Evolutionary conservation across 1,140 invertebrate genomes (phyloP), one percentile per base, ranked within the genome.

Genomic region (Teleogryllus occipitalis): DNA sequence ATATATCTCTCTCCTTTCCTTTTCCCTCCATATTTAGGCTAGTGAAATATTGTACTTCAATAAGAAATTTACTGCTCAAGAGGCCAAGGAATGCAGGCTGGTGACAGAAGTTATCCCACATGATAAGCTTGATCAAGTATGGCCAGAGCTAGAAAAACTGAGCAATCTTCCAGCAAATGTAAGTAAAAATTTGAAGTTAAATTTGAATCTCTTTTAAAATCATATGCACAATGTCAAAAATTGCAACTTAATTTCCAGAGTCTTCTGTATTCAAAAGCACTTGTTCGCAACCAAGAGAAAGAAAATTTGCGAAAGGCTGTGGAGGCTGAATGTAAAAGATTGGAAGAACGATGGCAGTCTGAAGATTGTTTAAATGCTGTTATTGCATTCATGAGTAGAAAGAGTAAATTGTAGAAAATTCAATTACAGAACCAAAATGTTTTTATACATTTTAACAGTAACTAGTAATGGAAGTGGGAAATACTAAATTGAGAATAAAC

Each of bases 1-100:
- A 7, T 18, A 8, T 54, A 0, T 5, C n/a, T 21, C 4, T 75
- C 8, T 75, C 8, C 4, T 75, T 75, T 75, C 2, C 5, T n/a
- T 7, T 22, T n/a, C 2, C 74, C 7, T 75, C 21, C 74, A 22
- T 48, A 74, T 88, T 80, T 84, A 95, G 90, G 95, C 96, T 39
- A 89, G 88, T 80, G 94, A 97, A 86, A 87, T 97, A 86, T 86
- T 98, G 65, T 85, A 95, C 47, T 93, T 97, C 80, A 94, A 93
- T 81, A 88, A 93, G 80, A 96, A 93, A 87, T 88, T 98, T 80
- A 89, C 88, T 81, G 95, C 95, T 8, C 80, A 88, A 78, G 92
- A 96, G 87, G 96, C 96, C 4, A 85, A 89, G 21, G 85, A 91
- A 47, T 87, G 88, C 83, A 92, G 93, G 73, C 89, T 98, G 73